Base-by-base conservation (phyloP, 2,888 invertebrate genomes). In the Acronicta psi region DNA sequence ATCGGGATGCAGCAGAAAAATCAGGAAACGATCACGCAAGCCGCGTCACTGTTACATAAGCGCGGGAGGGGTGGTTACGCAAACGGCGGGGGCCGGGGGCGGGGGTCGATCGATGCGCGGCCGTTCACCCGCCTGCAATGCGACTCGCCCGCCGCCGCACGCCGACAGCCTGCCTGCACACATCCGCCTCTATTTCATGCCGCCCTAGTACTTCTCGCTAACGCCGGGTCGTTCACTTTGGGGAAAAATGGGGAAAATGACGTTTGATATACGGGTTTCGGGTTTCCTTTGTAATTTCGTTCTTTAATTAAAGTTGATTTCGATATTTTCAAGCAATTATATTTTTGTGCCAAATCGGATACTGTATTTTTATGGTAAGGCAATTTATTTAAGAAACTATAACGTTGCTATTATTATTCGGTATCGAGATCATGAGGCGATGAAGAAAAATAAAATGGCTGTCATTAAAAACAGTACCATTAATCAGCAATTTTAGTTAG, bases 111-210 rank as follows among this genome's bases (percentile, higher is more conserved):
- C 94, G 93, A 93, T 93, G 93, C 86, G 86, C 87, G 93, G 94
- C 89, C 91, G 91, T 93, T 93, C 90, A 93, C 93, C 93, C 93
- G 93, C 92, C 93, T 92, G 92, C 93, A 93, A 89, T 93, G 93
- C 93, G 93, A 91, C 90, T 88, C 83, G 82, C 84, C 72, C 83
- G 82, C 84, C 72, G 66, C 72, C 79, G 66, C 73, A 66, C 77
- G 70, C 81, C 75, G 68, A 54, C 66, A 56, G 59, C 61, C 74
- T 45, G 75, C 67, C 70, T 75, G 81, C 81, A 80, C 81, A 80
- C 84, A 81, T 79, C 83, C 84, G 81, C 82, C 80, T 81, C 73
- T 73, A 56, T 69, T 76, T 81, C 72, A 81, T 90, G 89, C 77
- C 79, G 79, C 84, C 91, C 90, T 91, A 86, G 92, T 92, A 90